Conservation (phyloP, 2,797 vertebrate genomes). For the Sternotherus odoratus region DNA sequence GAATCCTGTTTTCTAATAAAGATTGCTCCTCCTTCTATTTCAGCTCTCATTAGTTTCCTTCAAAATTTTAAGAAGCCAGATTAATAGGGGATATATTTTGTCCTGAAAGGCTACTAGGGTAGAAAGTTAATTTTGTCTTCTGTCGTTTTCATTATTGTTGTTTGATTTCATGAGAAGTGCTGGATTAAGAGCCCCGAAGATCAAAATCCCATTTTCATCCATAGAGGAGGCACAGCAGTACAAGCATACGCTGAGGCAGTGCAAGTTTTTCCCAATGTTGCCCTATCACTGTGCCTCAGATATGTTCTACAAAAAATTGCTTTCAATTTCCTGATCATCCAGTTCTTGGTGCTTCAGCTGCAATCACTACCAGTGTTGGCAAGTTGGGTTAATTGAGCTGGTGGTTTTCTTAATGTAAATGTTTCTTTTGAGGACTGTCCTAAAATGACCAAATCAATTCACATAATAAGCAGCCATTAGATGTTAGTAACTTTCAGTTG, state of each 20-base stretch:
- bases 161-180: no score
- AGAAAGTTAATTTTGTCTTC: neutral
- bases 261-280: neutral
- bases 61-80: neutral
- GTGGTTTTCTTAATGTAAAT: neutral
- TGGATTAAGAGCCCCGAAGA: no score
- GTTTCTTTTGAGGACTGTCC: neutral
- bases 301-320: neutral
- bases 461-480: neutral
- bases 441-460: neutral
- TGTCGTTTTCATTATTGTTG: no score
- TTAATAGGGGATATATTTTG: neutral
- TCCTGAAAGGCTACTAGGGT: neutral
- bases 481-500: neutral
- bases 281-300: neutral
- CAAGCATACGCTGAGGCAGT: neutral
- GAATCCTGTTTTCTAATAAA: neutral
- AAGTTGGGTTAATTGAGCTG: neutral
- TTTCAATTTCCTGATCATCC: fast-evolving
- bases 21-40: neutral
- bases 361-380: neutral
- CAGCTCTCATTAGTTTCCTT: neutral
- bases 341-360: neutral
- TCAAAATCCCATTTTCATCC: no score
- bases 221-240: no score